phyloP scores from a whole-genome alignment of 2,113 vertebrate species.

The Phyllostomus discolor region DNA sequence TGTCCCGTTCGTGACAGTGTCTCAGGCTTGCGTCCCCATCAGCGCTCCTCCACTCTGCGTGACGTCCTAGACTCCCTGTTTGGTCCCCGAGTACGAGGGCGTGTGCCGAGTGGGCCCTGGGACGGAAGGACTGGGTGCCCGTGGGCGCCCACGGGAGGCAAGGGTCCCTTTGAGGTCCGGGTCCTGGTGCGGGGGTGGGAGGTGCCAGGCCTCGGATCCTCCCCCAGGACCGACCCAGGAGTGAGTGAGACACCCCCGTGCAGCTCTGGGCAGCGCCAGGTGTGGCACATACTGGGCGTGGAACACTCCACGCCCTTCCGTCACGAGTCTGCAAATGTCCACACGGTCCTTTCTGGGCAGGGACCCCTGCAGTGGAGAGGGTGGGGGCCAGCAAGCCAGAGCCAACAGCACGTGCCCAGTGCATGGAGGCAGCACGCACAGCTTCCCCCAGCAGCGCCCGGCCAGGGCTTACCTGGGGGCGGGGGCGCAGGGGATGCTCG shows the following conservation, averaged over 20 bases:
- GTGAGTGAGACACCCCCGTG: accelerated
- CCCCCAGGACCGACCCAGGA: accelerated
- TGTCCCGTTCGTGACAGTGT: not conserved
- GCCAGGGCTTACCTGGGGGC: not conserved
- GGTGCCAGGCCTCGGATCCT: accelerated
- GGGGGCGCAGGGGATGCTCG: not conserved
- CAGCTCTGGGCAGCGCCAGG: accelerated
- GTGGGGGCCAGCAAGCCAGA: not conserved
- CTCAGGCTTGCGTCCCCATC: accelerated
- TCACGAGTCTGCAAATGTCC: too few species aligned
- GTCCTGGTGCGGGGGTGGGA: accelerated
- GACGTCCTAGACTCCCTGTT: not conserved
- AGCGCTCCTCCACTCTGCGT: not conserved
- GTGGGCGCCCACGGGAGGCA: accelerated
- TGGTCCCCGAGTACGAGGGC: accelerated
- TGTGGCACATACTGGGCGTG: accelerated
- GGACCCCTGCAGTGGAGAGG: too few species aligned
- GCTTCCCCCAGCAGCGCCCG: not conserved
- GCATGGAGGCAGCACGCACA: not conserved
- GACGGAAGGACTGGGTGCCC: not conserved
- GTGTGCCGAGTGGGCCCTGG: accelerated
- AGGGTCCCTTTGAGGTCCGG: not conserved
- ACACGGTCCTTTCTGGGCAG: accelerated
- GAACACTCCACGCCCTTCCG: too few species aligned
- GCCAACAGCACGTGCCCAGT: not conserved